Evolutionary conservation across 2,888 invertebrate genomes (phyloP).

Genomic region (Pemphredon lugubris): DNA sequence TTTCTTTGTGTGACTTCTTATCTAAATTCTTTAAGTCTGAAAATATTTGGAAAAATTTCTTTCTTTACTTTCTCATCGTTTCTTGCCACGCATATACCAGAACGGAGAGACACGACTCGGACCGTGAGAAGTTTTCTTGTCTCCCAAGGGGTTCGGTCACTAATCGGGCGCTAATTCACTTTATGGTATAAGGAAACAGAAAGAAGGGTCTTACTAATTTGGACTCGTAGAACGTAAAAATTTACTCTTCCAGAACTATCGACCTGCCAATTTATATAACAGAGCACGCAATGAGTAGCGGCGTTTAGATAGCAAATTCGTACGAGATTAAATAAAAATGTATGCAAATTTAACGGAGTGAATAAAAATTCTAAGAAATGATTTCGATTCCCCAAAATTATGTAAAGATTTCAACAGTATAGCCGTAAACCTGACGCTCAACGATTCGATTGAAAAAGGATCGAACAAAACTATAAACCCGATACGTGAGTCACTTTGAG

Average conservation of each 20-base stretch:
- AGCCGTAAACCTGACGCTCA: too few relatives aligned
- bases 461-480: too few relatives aligned
- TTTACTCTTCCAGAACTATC: neutral
- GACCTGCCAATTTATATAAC: conserved; percentile 3
- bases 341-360: too few relatives aligned
- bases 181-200: conserved; percentile 48
- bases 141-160: conserved; percentile 28
- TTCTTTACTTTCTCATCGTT: conserved; percentile 50
- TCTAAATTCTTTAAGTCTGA: too few relatives aligned
- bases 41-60: too few relatives aligned
- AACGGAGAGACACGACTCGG: conserved; percentile 5
- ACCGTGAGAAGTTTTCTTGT: conserved; percentile 55
- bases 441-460: too few relatives aligned
- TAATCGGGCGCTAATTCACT: conserved; percentile 59
- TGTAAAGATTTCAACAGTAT: too few relatives aligned
- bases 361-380: too few relatives aligned
- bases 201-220: conserved; percentile 40
- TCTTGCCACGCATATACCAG: conserved; percentile 9
- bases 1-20: too few relatives aligned
- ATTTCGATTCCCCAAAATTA: too few relatives aligned
- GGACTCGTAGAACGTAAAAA: conserved; percentile 15
- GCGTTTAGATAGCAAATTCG: conserved; percentile 12
- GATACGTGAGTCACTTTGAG: too few relatives aligned
- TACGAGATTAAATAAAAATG: too few relatives aligned
- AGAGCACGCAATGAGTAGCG: conserved; percentile 8